phyloP scores from a whole-genome alignment of 2,797 vertebrate genomes.

The Sphenopsis melanotis region DNA sequence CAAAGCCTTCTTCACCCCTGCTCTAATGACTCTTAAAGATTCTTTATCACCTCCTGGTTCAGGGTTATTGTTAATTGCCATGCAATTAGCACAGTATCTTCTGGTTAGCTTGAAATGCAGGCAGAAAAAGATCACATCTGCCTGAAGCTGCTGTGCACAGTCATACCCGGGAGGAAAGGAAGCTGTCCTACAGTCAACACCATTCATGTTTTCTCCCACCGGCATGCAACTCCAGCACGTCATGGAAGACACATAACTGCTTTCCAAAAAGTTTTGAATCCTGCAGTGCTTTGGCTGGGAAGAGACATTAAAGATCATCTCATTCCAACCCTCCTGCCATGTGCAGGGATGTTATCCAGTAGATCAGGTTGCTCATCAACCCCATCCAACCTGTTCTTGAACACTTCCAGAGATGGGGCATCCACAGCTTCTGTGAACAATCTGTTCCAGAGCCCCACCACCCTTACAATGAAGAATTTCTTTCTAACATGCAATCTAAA shows the following conservation, averaged over 20 bases:
- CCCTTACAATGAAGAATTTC: neutral
- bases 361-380: neutral
- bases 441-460: too few relatives aligned
- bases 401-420: neutral
- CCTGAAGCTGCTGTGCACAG: neutral
- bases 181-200: fast-evolving
- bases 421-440: neutral
- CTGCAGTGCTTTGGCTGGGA: fast-evolving
- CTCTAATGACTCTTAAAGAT: neutral
- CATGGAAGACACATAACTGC: fast-evolving
- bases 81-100: neutral
- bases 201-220: neutral
- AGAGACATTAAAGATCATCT: neutral
- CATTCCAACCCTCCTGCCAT: neutral
- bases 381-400: neutral
- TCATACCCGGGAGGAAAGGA: neutral
- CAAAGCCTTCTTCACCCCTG: neutral
- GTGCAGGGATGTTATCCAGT: neutral
- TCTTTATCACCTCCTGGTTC: neutral
- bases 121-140: neutral
- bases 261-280: neutral
- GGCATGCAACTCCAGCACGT: fast-evolving
- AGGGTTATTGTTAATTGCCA: neutral
- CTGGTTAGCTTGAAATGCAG: neutral
- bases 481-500: neutral